Conservation (phyloP, 2,113 vertebrate species). For the Charina bottae region DNA sequence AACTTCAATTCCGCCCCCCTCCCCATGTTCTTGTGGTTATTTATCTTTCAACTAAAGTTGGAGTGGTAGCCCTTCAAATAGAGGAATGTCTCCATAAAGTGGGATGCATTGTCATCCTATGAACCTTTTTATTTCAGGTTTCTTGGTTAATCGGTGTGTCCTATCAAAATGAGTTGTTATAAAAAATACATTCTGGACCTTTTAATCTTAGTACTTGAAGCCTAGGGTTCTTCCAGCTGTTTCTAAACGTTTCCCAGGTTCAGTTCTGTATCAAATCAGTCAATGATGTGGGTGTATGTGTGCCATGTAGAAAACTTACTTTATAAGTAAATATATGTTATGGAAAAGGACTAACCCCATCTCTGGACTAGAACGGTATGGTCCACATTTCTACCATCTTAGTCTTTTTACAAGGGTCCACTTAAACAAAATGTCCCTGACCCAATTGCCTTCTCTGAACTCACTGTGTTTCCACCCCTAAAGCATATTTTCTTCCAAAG, state of each 20-base stretch:
- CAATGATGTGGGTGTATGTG: too few relatives aligned
- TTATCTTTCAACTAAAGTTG: neutral
- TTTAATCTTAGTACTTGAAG: too few relatives aligned
- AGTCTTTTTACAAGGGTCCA: neutral
- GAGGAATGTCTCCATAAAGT: neutral
- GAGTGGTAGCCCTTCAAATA: neutral
- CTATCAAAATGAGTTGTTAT: too few relatives aligned
- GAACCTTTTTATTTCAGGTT: too few relatives aligned
- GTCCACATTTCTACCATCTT: neutral
- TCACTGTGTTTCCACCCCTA: neutral
- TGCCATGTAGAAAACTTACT: too few relatives aligned
- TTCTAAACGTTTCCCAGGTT: too few relatives aligned
- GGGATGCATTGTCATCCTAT: too few relatives aligned
- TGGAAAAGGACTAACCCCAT: neutral
- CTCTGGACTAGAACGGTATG: neutral
- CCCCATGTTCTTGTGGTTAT: neutral
- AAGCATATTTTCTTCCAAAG: neutral
- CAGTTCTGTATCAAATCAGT: too few relatives aligned
- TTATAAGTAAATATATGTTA: too few relatives aligned
- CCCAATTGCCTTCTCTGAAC: neutral
- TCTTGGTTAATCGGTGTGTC: too few relatives aligned
- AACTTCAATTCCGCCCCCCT: neutral
- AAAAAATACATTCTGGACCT: too few relatives aligned
- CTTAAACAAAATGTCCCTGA: neutral
- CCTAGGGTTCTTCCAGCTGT: too few relatives aligned